These are phyloP conservation scores for Adrianichthys oophorus DNA, from an alignment of 2,797 vertebrate genomes.

Conservation along the genomic window DNA sequence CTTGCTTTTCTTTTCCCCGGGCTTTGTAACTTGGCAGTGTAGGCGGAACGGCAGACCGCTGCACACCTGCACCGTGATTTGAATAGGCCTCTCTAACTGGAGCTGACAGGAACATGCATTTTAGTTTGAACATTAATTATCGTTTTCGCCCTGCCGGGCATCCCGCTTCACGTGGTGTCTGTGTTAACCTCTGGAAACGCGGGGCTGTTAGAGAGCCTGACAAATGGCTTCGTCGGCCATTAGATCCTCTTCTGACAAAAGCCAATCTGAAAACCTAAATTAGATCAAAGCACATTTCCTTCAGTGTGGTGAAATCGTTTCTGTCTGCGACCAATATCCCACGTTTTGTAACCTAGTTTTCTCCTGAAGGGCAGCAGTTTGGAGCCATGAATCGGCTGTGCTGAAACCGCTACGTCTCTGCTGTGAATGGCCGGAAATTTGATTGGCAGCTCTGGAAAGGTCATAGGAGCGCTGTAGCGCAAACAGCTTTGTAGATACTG, in stretches of 20 bases:
- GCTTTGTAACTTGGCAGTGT: conserved; percentile 4
- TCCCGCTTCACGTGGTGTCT: conserved; percentile 18
- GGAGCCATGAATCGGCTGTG: conserved; percentile 20
- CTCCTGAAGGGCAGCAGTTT: conserved; percentile 31
- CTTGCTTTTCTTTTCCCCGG: conserved; percentile 27
- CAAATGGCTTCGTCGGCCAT: conserved; percentile 19
- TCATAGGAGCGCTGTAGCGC: conserved; percentile 34
- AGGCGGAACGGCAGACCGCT: neutral
- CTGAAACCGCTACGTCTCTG: conserved; percentile 40
- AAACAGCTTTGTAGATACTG: neutral
- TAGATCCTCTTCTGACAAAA: conserved; percentile 20
- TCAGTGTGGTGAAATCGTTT: neutral
- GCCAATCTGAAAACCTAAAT: conserved; percentile 8
- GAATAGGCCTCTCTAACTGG: conserved; percentile 27
- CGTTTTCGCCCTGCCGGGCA: conserved; percentile 1
- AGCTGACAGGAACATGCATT: conserved; percentile 36
- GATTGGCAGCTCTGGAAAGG: conserved; percentile 58
- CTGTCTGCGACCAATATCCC: neutral
- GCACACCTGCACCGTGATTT: conserved; percentile 5
- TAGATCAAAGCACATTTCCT: conserved; percentile 13
- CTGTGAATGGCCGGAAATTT: conserved; percentile 26
- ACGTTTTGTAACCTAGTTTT: conserved; percentile 28
- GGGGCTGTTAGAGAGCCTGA: conserved; percentile 24
- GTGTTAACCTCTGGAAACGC: conserved; percentile 26
- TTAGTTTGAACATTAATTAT: conserved; percentile 55